Evolutionary conservation across 2,113 vertebrate species (phyloP).

Genomic region (Propithecus coquereli): DNA sequence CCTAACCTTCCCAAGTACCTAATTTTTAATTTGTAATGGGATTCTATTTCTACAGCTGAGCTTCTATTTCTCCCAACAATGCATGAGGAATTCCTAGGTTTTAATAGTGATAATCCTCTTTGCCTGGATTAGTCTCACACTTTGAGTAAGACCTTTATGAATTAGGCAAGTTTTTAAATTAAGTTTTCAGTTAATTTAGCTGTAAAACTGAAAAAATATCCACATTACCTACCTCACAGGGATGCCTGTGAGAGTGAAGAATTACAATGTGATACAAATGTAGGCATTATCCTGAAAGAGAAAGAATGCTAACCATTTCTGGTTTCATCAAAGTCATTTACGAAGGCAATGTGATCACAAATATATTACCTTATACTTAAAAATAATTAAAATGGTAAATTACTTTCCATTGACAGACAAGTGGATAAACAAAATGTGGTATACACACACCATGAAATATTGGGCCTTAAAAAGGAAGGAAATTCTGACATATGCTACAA

Average conservation of each 20-base stretch:
- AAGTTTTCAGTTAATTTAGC: constrained; percentile 15
- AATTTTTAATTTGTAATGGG: not conserved
- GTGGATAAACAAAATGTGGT: not conserved
- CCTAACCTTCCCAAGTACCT: not conserved
- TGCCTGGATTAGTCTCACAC: not conserved
- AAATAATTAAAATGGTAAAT: constrained; percentile 11
- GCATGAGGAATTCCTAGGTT: not conserved
- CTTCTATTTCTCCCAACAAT: constrained; percentile 27
- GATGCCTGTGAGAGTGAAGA: not conserved
- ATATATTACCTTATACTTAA: constrained; percentile 78
- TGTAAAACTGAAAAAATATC: not conserved
- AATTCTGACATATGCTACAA: not conserved
- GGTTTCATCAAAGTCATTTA: not conserved
- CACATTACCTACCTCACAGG: not conserved
- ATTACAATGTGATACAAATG: constrained; percentile 13
- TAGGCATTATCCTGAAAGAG: not conserved
- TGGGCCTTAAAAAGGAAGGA: not conserved
- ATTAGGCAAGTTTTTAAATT: not conserved
- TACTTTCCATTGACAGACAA: not conserved
- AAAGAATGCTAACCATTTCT: constrained; percentile 16
- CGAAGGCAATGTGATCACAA: not conserved
- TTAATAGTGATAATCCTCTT: constrained; percentile 12
- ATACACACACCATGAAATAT: not conserved
- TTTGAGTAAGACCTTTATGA: not conserved
- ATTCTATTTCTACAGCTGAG: not conserved